phyloP scores from a whole-genome alignment of 2,797 vertebrate genomes.

The Fistularia tabacaria region DNA sequence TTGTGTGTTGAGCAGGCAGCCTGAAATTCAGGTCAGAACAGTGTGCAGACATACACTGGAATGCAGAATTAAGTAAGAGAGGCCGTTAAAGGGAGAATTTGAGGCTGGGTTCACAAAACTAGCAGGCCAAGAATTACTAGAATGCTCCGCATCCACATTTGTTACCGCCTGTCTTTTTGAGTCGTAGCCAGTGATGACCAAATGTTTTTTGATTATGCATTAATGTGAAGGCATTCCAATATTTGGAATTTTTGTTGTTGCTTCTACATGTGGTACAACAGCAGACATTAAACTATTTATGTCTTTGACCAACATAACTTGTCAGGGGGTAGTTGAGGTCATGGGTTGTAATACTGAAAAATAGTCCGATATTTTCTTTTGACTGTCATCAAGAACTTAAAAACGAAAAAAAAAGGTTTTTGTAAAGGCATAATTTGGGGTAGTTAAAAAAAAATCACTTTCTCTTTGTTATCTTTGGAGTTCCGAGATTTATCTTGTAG shows the following conservation, averaged over 20 bases:
- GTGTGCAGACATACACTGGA: constrained; percentile 58
- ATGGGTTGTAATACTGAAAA: too few relatives aligned
- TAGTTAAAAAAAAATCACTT: background rate
- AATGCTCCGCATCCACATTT: constrained; percentile 3
- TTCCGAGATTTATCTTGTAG: constrained; percentile 2
- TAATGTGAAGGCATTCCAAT: too few relatives aligned
- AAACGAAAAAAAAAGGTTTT: too few relatives aligned
- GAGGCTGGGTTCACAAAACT: constrained; percentile 22
- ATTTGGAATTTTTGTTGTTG: too few relatives aligned
- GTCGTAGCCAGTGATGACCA: background rate
- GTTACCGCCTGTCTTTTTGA: constrained; percentile 3
- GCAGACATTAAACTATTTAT: too few relatives aligned
- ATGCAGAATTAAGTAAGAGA: constrained; percentile 69
- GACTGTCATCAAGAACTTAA: too few relatives aligned
- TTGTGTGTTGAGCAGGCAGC: constrained; percentile 46
- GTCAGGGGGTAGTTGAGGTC: too few relatives aligned
- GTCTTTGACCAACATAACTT: too few relatives aligned
- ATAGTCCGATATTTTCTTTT: too few relatives aligned
- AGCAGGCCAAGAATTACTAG: constrained; percentile 21
- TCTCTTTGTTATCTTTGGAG: background rate
- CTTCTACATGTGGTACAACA: too few relatives aligned
- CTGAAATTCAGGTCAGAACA: constrained; percentile 70
- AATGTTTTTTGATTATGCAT: background rate
- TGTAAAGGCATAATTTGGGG: background rate
- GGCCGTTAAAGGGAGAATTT: constrained; percentile 22